Evolutionary conservation across 2,888 invertebrate species (phyloP).

Genomic region (Piscicola geometra): DNA sequence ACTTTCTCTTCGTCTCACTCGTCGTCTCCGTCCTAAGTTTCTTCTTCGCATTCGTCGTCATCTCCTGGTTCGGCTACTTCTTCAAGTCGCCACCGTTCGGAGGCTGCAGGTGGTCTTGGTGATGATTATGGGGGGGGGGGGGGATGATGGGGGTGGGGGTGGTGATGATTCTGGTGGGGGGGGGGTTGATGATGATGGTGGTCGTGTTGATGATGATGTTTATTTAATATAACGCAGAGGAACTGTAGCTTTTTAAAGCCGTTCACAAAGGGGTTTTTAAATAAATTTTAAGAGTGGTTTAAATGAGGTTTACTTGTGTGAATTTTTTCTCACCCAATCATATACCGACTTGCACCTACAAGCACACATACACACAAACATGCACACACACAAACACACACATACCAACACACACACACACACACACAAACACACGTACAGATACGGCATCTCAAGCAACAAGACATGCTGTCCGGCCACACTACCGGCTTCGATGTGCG

Average conservation of each 20-base stretch:
- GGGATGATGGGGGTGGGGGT: no score
- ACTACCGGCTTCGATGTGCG: background rate
- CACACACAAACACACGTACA: conserved; percentile 23
- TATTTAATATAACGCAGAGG: no score
- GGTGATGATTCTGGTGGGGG: no score
- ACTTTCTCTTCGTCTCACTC: background rate
- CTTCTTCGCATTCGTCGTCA: background rate
- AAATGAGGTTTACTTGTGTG: no score
- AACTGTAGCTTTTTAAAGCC: no score
- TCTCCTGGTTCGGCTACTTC: conserved; percentile 9
- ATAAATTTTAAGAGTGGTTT: no score
- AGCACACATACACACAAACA: conserved; percentile 7
- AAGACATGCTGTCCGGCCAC: background rate
- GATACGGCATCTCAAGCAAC: background rate
- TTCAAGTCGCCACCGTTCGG: background rate
- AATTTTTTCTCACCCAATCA: background rate
- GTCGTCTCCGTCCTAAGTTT: background rate
- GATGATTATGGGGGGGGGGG: background rate
- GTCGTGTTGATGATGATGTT: no score
- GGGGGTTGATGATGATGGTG: no score
- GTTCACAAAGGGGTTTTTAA: no score
- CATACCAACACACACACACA: conserved; percentile 20
- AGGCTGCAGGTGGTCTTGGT: background rate
- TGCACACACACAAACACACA: conserved; percentile 21
- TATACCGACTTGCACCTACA: background rate